Evolutionary conservation across 1,140 invertebrate species (phyloP).

Genomic region (Helicoverpa armigera): DNA sequence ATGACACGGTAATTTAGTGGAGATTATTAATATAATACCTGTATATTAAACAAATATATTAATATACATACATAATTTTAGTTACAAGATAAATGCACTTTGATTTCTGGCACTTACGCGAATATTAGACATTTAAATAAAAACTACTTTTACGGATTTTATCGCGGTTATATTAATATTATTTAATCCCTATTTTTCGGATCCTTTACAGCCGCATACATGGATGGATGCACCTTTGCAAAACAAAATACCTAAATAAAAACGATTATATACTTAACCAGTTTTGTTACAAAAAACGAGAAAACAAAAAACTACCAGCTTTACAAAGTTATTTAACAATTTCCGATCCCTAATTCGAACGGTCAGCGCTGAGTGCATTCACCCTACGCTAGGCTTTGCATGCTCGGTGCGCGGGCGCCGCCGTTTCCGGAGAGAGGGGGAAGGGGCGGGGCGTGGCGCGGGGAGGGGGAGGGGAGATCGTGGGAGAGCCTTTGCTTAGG

Average conservation of each 20-base stretch:
- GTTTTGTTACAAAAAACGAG: not conserved
- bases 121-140: too few species aligned
- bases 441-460: slow-evolving; percentile 42
- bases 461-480: slow-evolving; percentile 52
- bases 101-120: too few species aligned
- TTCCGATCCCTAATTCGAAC: slow-evolving; percentile 34
- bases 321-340: slow-evolving; percentile 16
- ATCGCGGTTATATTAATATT: too few species aligned
- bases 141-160: too few species aligned
- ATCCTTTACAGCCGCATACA: too few species aligned
- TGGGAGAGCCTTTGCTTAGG: slow-evolving; percentile 66
- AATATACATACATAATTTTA: not conserved
- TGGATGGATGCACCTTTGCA: too few species aligned
- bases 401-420: slow-evolving; percentile 64
- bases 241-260: not conserved
- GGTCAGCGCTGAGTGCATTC: slow-evolving; percentile 62
- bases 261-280: not conserved
- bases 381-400: slow-evolving; percentile 68
- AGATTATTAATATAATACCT: too few species aligned
- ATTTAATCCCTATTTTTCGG: too few species aligned
- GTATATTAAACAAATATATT: not conserved
- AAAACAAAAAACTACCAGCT: not conserved
- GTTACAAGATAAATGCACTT: too few species aligned
- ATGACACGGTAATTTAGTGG: too few species aligned
- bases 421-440: slow-evolving; percentile 67